Conservation (phyloP, 2,113 vertebrate genomes). For the Nyctibius bracteatus region DNA sequence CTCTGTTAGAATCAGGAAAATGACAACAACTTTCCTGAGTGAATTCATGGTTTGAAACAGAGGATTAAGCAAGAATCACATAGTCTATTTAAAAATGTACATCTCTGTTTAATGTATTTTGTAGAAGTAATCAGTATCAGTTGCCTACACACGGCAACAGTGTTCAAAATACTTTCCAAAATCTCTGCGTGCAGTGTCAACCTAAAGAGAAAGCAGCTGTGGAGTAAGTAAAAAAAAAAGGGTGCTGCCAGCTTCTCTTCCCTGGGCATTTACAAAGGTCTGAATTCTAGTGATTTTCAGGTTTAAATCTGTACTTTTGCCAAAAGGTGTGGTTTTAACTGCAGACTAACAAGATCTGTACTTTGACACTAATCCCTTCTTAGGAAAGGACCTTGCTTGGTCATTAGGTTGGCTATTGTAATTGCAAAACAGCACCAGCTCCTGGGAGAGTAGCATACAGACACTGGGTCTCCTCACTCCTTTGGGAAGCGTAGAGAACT, state of each 20-base stretch:
- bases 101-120: background rate
- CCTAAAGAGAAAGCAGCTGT: background rate
- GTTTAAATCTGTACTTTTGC: background rate
- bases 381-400: background rate
- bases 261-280: background rate
- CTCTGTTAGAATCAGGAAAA: background rate
- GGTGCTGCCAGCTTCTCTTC: background rate
- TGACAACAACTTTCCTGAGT: background rate
- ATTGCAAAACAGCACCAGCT: background rate
- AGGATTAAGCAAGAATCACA: background rate
- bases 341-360: background rate
- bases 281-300: background rate
- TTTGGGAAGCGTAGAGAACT: background rate
- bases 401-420: background rate
- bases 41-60: background rate
- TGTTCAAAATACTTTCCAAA: background rate
- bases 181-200: background rate
- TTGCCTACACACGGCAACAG: background rate
- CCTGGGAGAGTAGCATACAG: rapidly evolving
- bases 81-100: background rate
- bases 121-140: background rate
- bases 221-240: background rate
- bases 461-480: background rate
- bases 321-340: background rate
- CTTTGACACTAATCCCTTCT: background rate